phyloP scores from a whole-genome alignment of 2,797 vertebrate species.

The Apogon talboti region DNA sequence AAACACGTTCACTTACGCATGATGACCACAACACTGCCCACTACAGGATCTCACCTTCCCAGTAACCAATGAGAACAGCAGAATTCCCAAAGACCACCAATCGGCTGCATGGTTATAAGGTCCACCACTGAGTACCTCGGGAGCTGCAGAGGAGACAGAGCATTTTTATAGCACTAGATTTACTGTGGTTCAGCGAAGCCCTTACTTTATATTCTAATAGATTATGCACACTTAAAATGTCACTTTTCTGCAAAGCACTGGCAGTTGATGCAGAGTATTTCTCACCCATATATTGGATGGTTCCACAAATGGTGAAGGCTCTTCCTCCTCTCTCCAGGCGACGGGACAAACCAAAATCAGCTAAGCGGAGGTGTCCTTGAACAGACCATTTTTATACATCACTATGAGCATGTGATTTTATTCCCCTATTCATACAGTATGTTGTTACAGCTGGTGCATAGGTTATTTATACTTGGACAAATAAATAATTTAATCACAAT shows the following conservation, averaged over 20 bases:
- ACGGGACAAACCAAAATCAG: constrained; percentile 94
- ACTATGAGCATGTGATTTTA: neutral
- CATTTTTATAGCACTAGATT: constrained; percentile 4
- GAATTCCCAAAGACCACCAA: constrained; percentile 96
- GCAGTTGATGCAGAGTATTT: neutral
- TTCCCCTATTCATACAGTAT: neutral
- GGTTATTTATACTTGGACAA: too few relatives aligned
- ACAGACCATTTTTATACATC: constrained; percentile 51
- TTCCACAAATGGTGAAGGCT: constrained; percentile 95
- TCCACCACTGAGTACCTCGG: constrained; percentile 93
- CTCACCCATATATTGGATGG: constrained; percentile 99
- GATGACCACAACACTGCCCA: neutral
- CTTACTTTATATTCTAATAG: neutral
- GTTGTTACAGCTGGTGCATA: neutral
- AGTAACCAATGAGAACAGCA: constrained; percentile 91
- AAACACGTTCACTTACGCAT: neutral
- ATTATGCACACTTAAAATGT: neutral
- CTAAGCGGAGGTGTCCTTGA: constrained; percentile 93
- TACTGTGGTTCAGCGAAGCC: neutral
- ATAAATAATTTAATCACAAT: neutral
- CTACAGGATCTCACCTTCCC: constrained; percentile 88
- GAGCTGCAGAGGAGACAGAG: constrained; percentile 82
- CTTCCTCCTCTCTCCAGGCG: constrained; percentile 88
- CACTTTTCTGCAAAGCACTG: neutral
- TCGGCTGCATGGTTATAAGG: constrained; percentile 94